phyloP scores from a whole-genome alignment of 1,140 invertebrate genomes.

The Oedothorax gibbosus region DNA sequence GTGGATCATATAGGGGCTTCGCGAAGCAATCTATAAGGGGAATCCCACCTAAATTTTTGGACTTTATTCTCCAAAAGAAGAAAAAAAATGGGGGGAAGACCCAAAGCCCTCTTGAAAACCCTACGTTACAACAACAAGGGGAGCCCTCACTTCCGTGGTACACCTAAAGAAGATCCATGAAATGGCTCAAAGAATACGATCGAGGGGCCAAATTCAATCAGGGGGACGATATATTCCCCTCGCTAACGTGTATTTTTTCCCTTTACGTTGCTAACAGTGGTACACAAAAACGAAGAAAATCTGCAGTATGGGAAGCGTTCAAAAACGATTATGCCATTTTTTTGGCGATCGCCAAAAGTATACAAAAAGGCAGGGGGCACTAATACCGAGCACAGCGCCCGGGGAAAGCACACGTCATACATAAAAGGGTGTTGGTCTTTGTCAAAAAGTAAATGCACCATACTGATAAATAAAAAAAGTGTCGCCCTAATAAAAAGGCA shows the following conservation, averaged over 20 bases:
- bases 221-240: neutral
- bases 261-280: neutral
- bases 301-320: neutral
- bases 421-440: neutral
- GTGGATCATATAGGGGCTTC: neutral
- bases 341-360: neutral
- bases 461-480: neutral
- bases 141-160: neutral
- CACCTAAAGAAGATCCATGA: neutral
- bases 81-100: neutral
- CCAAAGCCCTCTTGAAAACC: neutral
- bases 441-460: neutral
- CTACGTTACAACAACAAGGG: neutral
- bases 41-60: neutral
- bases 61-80: conserved; percentile 1
- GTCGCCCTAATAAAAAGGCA: neutral
- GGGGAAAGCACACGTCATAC: neutral
- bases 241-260: conserved; percentile 7
- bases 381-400: neutral
- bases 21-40: conserved; percentile 1
- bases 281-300: neutral
- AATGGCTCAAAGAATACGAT: conserved; percentile 9
- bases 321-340: neutral
- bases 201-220: neutral
- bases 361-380: neutral